Percentiles rank a stretch among this genome's conserved stretches.
phyloP scores from a whole-genome alignment of 1,140 invertebrate species.

The Sinonovacula constricta region DNA sequence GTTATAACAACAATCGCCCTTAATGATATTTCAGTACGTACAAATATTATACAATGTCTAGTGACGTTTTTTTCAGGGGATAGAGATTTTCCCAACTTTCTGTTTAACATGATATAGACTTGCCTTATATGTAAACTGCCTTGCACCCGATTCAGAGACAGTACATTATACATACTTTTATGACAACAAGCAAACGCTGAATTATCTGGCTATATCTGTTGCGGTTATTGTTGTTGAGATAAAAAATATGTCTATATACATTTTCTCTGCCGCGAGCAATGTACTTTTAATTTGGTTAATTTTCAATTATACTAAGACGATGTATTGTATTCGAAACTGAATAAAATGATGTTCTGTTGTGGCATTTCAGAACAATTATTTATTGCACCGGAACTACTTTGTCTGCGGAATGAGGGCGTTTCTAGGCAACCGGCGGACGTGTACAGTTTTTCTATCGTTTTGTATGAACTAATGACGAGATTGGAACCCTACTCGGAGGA shows the following conservation, averaged over 20 bases:
- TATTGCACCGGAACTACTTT: constrained; percentile 94
- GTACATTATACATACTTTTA: too few relatives aligned
- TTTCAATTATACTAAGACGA: not conserved
- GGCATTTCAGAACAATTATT: constrained; percentile 83
- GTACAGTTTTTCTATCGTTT: constrained; percentile 18
- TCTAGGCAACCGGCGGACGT: constrained; percentile 80
- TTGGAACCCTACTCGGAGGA: not conserved
- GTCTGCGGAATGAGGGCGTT: constrained; percentile 71
- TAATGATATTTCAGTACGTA: too few relatives aligned
- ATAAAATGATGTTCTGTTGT: not conserved
- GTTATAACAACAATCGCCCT: too few relatives aligned
- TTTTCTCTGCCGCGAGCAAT: not conserved
- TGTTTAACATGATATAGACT: too few relatives aligned
- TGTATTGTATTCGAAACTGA: too few relatives aligned
- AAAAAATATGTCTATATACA: not conserved
- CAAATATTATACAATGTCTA: too few relatives aligned
- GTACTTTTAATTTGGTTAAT: not conserved
- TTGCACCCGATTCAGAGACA: too few relatives aligned
- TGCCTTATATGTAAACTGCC: too few relatives aligned
- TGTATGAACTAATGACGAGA: constrained; percentile 9
- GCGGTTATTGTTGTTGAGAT: not conserved
- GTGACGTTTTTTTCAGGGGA: too few relatives aligned
- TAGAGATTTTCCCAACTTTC: too few relatives aligned
- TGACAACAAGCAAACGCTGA: too few relatives aligned
- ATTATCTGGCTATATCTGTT: not conserved